Conservation (phyloP, 2,113 vertebrate genomes). For the Notothenia rossii region DNA sequence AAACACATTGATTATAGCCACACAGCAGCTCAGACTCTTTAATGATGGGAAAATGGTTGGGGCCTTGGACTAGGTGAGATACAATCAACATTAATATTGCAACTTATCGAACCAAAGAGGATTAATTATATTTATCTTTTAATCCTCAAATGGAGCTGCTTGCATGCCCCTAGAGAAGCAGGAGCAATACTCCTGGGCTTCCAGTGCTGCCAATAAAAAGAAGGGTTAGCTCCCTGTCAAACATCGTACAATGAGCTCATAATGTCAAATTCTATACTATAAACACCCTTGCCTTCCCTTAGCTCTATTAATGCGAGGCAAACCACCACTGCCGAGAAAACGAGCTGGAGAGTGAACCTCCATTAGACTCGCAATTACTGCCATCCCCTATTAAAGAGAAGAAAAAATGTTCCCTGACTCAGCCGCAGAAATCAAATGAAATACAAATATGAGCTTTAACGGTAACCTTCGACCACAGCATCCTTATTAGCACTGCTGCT, state of each 20-base stretch:
- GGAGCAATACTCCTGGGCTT: conserved; percentile 51
- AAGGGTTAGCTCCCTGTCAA: conserved; percentile 48
- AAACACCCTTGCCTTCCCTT: conserved; percentile 54
- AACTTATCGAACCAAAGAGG: conserved; percentile 67
- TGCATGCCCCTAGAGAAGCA: conserved; percentile 51
- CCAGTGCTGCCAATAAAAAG: conserved; percentile 62
- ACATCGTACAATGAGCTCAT: conserved; percentile 49
- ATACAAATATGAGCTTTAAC: conserved; percentile 73
- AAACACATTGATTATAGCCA: conserved; percentile 50
- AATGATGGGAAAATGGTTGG: conserved; percentile 17
- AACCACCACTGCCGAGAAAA: conserved; percentile 57
- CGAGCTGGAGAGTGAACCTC: conserved; percentile 61
- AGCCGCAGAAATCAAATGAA: conserved; percentile 69
- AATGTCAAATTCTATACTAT: conserved; percentile 58
- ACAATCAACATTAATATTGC: conserved; percentile 61
- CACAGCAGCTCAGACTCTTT: conserved; percentile 9
- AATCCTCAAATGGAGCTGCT: conserved; percentile 64
- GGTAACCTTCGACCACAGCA: conserved; percentile 72
- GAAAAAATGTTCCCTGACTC: conserved; percentile 50
- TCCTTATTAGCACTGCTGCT: conserved; percentile 68
- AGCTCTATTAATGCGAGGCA: conserved; percentile 61
- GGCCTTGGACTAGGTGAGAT: conserved; percentile 28
- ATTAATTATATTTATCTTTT: conserved; percentile 81
- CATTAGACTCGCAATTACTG: conserved; percentile 73
- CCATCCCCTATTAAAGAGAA: conserved; percentile 62